Evolutionary conservation across 35 echinoderm and acorn worm genomes (phyloP), one percentile per base, ranked within the genome.

Genomic region (Lytechinus variegatus): DNA sequence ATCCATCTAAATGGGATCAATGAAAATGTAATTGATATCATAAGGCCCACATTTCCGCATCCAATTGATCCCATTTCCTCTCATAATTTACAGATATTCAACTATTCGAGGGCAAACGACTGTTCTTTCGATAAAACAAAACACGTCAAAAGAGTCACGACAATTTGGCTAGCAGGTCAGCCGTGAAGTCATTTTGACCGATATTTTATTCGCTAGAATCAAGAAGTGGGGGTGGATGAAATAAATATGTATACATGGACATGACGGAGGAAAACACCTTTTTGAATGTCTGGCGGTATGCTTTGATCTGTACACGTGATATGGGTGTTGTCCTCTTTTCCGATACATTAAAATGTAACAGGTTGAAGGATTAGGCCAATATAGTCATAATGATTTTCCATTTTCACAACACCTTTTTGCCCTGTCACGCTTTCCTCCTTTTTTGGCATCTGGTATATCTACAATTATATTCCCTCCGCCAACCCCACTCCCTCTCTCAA

Each of bases 1-100:
- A 44, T 1, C 33, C 33, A 44, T 44, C 33, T 79, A 24, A 24
- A n/a, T 90, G 29, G 88, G 11, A 90, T 90, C 88, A 90, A 90
- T 52, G 88, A 52, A 44, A 54, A 44, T 90, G 88, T 90, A 90
- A 90, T 90, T 90, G 88, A 90, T 90, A 90, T 90, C 28, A 54
- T 90, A 90, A 90, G 52, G 88, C 14, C 29, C 52, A 90, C 16
- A 90, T 54, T 90, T 90, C 88, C 88, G 88, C 24, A 28, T 21
- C 88, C 28, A 90, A 90, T 90, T 44, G 33, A 14, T 21, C 88
- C 28, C 88, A 90, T 90, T 90, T 90, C 88, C 88, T 90, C 52
- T 54, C 88, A 33, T 54, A 54, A 90, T 90, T 90, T 33, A 79
- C 66, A 79, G 66, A 79, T 79, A 79, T 79, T 79, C 88, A 7